These are phyloP conservation scores for Periparus ater DNA, from an alignment of 2,797 vertebrate genomes.

Conservation along the genomic window DNA sequence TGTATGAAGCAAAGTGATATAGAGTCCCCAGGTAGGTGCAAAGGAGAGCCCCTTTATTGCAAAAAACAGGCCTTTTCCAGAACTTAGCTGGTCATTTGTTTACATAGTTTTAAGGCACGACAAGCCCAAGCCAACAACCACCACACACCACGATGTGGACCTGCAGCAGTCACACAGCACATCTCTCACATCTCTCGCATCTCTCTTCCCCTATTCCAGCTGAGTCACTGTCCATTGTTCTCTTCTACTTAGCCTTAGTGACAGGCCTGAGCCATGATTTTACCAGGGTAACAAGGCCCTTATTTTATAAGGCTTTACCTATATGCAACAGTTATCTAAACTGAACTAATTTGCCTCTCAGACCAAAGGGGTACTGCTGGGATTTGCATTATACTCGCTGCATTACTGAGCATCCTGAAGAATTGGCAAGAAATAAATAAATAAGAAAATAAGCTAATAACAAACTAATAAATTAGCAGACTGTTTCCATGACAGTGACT, in stretches of 20 bases:
- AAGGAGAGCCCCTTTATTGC: background rate
- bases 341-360: background rate
- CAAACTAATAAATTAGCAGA: conserved; percentile 2
- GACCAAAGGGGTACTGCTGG: background rate
- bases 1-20: fast-evolving
- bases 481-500: background rate
- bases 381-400: background rate
- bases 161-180: fast-evolving
- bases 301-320: background rate
- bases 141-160: background rate
- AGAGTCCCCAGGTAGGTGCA: background rate
- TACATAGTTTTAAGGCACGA: background rate
- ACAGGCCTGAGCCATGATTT: background rate
- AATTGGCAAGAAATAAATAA: background rate
- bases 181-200: background rate
- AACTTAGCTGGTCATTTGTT: background rate
- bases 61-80: background rate
- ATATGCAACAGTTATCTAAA: background rate
- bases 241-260: background rate
- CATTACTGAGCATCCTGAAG: background rate
- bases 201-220: background rate
- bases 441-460: background rate
- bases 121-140: background rate
- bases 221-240: background rate
- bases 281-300: background rate